Evolutionary conservation across 2,113 vertebrate species (phyloP), one percentile per base, ranked within the genome.

Genomic region (Axis porcinus): DNA sequence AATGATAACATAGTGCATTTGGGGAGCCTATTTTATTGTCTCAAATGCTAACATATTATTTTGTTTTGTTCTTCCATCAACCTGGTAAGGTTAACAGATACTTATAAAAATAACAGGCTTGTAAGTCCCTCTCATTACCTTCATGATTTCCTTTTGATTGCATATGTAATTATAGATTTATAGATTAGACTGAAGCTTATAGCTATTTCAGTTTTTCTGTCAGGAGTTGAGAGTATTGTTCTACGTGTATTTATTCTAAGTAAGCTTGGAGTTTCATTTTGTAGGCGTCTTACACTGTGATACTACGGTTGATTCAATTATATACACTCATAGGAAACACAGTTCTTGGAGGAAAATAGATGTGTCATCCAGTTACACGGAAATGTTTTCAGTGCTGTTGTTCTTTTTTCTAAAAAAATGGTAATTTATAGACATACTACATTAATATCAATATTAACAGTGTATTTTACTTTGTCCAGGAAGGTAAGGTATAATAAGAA

Each of bases 211-310:
- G 33, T 74, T 25, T 89, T 93, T 83, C 54, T 89, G 27, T 52
- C 43, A 86, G 58, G 33, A 74, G 7, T 6, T 87, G 62, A 89
- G 62, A 47, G 84, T 91, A 57, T 95, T 25, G 28, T 57, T 97
- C 54, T 52, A 21, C 67, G 62, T n/a, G 21, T 74, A 25, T 78
- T 95, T 96, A n/a, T 92, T 97, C 96, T 28, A 87, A 83, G 58
- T 60, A 84, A 90, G 62, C 5, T 83, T 85, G 92, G n/a, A 78
- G 23, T 94, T 96, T 96, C 47, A 85, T 84, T 96, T 93, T 89
- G 58, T 91, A 60, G 82, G 57, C 47, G 1, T 76, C 28, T 84
- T 85, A 47, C 19, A 12, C 30, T 45, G 58, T 70, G 60, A 36
- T 43, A 85, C 25, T 40, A 30, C 4, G 4, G 62, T 82, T 87